Conservation (phyloP, 2,888 invertebrate genomes). For the Pseudolycoriella hygida region DNA sequence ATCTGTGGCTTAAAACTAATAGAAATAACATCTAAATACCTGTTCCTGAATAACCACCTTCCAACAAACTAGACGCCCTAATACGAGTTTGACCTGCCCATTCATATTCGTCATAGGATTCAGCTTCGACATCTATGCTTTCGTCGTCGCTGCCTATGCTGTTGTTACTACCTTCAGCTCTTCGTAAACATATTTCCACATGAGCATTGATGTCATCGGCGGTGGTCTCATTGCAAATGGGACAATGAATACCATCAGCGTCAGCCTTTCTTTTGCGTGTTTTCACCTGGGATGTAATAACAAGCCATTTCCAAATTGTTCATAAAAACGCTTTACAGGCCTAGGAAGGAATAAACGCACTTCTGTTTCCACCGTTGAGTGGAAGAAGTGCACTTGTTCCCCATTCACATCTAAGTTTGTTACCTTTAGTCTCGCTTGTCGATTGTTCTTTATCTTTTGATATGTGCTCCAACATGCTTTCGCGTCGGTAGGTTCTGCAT, state of each 20-base stretch:
- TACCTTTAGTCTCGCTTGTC: conserved; percentile 44
- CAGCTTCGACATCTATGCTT: conserved; percentile 57
- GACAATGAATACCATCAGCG: conserved; percentile 49
- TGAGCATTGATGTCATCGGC: conserved; percentile 54
- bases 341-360: too few relatives aligned
- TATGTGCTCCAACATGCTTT: conserved; percentile 50
- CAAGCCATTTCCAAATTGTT: too few relatives aligned
- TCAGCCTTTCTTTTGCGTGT: conserved; percentile 49
- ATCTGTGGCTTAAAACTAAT: too few relatives aligned
- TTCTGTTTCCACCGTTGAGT: too few relatives aligned
- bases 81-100: conserved; percentile 83
- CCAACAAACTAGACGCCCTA: conserved; percentile 49
- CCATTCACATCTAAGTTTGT: not conserved
- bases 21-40: conserved; percentile 6
- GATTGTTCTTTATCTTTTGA: conserved; percentile 52
- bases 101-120: conserved; percentile 64
- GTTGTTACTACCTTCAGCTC: conserved; percentile 20
- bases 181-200: conserved; percentile 46
- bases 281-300: not conserved
- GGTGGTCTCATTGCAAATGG: conserved; percentile 60
- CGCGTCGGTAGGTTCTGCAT: conserved; percentile 21
- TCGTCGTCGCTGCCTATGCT: conserved; percentile 28
- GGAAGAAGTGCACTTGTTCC: too few relatives aligned
- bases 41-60: conserved; percentile 42
- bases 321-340: too few relatives aligned